phyloP scores from a whole-genome alignment of 2,113 vertebrate genomes.

The Sardina pilchardus region DNA sequence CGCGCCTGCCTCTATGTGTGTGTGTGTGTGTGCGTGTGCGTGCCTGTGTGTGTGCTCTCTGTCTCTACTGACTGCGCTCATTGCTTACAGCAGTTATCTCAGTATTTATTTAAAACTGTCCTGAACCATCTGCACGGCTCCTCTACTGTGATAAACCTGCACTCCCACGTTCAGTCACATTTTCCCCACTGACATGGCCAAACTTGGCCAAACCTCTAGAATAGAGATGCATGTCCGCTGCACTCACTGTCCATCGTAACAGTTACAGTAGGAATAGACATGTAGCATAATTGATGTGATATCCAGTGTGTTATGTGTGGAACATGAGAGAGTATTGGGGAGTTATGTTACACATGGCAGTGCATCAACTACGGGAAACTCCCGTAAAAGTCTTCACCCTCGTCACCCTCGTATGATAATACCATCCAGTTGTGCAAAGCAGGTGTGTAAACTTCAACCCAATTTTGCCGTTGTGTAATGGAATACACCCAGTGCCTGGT shows the following conservation, averaged over 20 bases:
- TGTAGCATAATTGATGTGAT: too few species aligned
- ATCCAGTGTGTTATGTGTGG: too few species aligned
- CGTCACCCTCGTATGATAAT: too few species aligned
- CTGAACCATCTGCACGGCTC: not conserved
- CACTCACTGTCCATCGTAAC: too few species aligned
- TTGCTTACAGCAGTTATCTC: conserved; percentile 2
- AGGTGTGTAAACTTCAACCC: not conserved
- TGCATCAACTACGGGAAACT: too few species aligned
- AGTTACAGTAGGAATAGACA: too few species aligned
- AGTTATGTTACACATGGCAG: too few species aligned
- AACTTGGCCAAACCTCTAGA: not conserved
- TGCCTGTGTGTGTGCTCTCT: not conserved
- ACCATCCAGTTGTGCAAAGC: not conserved
- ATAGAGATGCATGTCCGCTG: not conserved
- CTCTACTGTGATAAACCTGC: not conserved
- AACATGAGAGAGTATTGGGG: too few species aligned
- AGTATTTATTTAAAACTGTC: conserved; percentile 11
- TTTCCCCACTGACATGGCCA: not conserved
- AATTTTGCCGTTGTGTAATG: not conserved
- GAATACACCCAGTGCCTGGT: too few species aligned
- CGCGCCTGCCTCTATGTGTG: conserved; percentile 9
- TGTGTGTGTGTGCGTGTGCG: not conserved
- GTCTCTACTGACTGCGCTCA: not conserved
- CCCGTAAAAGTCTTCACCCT: too few species aligned
- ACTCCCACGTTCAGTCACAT: not conserved